Evolutionary conservation across 2,888 invertebrate genomes (phyloP), one percentile per base, ranked within the genome.

Genomic region (Isotomurus palustris): DNA sequence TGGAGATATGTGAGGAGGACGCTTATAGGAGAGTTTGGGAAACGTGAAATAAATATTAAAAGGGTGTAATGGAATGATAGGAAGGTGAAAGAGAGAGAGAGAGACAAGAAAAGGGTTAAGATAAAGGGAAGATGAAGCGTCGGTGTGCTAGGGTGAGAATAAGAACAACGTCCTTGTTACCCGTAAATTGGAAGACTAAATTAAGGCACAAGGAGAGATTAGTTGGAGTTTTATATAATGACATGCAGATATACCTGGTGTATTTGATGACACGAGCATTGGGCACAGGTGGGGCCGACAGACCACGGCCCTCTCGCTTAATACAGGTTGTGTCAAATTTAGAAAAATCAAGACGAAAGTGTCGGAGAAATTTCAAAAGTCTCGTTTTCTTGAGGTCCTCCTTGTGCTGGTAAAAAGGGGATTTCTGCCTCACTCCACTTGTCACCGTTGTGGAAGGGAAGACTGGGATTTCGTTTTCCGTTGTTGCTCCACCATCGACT

Each of bases 251-350:
- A 36, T 56, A 69, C 71, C 71, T 66, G 5, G 68, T 65, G 51
- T 67, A 69, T 47, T 67, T 71, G 36, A 58, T 64, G 53, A 71
- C 56, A 22, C 64, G 66, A 52, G 68, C 69, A 62, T 71, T 55
- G 32, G 62, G 41, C 36, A 69, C 69, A 56, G 62, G 64, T 32
- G 71, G 71, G 50, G 69, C 68, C 19, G 61, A 47, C n/a, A 69
- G 45, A 40, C 67, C 68, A 22, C 68, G 64, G 35, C 69, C 70
- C 32, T 66, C 64, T 48, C 69, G 53, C 52, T 69, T 69, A 36
- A 71, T 41, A 52, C 71, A 71, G 21, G 69, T 68, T 36, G 71
- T 68, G 53, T 71, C 71, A 55, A 71, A 71, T 61, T 71, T 71
- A n/a, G 69, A 64, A 54, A 71, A 71, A 53, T 71, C 71, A 43